Percentiles rank a stretch among this genome's conserved stretches.
These are phyloP conservation scores for Pampus argenteus DNA, from an alignment of 2,797 vertebrate genomes.

Conservation along the genomic window DNA sequence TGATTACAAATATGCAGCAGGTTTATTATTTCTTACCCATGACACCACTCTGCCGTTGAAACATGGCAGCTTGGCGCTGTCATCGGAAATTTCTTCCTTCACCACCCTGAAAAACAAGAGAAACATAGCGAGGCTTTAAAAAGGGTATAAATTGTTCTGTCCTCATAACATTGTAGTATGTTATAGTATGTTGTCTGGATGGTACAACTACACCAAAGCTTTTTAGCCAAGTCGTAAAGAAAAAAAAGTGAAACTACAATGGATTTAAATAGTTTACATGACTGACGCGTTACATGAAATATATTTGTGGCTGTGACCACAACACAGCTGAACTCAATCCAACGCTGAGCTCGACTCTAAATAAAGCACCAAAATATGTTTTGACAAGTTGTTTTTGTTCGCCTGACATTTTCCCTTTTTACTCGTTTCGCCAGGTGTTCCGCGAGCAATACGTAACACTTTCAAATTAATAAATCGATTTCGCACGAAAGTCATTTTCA, in stretches of 20 bases:
- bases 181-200: slow-evolving; percentile 13
- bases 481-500: too few relatives aligned
- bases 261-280: slow-evolving; percentile 48
- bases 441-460: too few relatives aligned
- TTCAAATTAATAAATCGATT: too few relatives aligned
- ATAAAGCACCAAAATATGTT: slow-evolving; percentile 8
- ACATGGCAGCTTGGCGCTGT: slow-evolving; percentile 88
- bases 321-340: slow-evolving; percentile 38
- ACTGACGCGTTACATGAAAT: slow-evolving; percentile 25
- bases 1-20: slow-evolving; percentile 11
- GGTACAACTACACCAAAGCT: background rate
- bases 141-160: slow-evolving; percentile 13
- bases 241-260: slow-evolving; percentile 2
- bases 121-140: slow-evolving; percentile 34
- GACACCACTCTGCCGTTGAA: slow-evolving; percentile 93
- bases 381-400: slow-evolving; percentile 16
- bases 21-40: slow-evolving; percentile 82
- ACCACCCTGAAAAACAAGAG: slow-evolving; percentile 85
- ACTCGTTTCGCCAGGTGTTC: slow-evolving; percentile 14
- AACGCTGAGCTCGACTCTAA: slow-evolving; percentile 5
- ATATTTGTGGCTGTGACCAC: background rate
- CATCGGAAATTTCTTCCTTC: slow-evolving; percentile 96
- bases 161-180: slow-evolving; percentile 32
- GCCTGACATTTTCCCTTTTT: slow-evolving; percentile 4
- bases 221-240: slow-evolving; percentile 21